phyloP scores from a whole-genome alignment of 2,797 vertebrate species.

The Sternotherus odoratus region DNA sequence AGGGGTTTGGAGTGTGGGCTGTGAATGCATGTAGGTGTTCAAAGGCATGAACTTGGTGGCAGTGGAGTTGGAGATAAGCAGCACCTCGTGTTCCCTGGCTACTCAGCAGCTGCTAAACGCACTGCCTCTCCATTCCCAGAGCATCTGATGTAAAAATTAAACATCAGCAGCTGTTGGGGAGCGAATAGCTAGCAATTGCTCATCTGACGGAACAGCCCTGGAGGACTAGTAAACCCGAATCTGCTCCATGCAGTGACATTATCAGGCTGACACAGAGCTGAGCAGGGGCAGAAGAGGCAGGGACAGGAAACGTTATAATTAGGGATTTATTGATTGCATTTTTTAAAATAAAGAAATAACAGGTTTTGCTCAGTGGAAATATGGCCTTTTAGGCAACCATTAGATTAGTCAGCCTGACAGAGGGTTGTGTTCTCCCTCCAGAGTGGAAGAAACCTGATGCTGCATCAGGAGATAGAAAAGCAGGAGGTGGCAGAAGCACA shows the following conservation, averaged over 20 bases:
- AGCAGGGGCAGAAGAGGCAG: constrained; percentile 8
- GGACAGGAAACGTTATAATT: constrained; percentile 1
- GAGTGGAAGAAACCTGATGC: not conserved
- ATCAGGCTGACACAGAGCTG: not conserved
- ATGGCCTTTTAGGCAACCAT: not conserved
- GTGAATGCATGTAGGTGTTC: not conserved
- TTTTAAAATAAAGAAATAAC: constrained; percentile 29
- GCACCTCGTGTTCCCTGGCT: not conserved
- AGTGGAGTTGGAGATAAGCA: not conserved
- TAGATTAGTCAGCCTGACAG: not conserved
- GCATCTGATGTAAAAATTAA: constrained; percentile 46
- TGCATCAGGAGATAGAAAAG: not conserved
- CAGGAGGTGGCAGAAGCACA: not conserved
- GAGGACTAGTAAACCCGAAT: constrained; percentile 53
- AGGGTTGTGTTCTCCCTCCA: not conserved
- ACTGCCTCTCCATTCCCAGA: constrained; percentile 38
- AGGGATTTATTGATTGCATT: constrained; percentile 33
- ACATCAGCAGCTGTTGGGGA: constrained; percentile 55
- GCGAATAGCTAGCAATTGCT: constrained; percentile 37
- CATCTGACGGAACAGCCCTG: constrained; percentile 57
- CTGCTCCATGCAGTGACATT: not conserved
- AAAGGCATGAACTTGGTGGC: not conserved
- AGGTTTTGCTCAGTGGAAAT: constrained; percentile 11
- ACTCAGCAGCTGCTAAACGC: constrained; percentile 46
- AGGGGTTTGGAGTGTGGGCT: not conserved